Evolutionary conservation across 2,113 vertebrate species (phyloP).

Genomic region (Bostrychus sinensis): DNA sequence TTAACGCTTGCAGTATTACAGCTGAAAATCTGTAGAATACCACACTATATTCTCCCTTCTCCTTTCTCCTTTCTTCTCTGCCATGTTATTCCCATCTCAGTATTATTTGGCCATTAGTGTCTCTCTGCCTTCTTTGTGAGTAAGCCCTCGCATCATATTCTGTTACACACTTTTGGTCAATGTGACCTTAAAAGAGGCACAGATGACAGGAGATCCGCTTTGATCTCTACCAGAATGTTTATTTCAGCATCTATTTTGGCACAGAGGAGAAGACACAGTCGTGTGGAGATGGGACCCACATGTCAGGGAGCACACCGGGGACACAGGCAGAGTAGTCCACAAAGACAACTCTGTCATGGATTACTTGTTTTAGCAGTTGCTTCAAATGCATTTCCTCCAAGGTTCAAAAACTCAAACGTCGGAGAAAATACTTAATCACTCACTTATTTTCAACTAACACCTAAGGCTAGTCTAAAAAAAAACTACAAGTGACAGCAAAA

Average conservation of each 20-base stretch:
- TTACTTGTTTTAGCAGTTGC: slow-evolving; percentile 11
- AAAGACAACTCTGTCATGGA: slow-evolving; percentile 12
- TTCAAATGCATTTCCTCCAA: slow-evolving; percentile 14
- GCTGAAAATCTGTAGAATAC: no score
- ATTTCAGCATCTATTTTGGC: slow-evolving; percentile 28
- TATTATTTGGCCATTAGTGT: slow-evolving; percentile 29
- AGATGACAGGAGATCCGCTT: slow-evolving; percentile 42
- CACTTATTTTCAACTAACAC: slow-evolving; percentile 7
- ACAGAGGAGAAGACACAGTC: slow-evolving; percentile 21
- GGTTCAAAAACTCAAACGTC: slow-evolving; percentile 22
- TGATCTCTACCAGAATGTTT: slow-evolving; percentile 52
- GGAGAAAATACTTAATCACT: slow-evolving; percentile 3
- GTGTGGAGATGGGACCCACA: slow-evolving; percentile 24
- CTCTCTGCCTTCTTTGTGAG: slow-evolving; percentile 10
- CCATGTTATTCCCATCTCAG: neutral
- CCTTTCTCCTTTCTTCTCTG: neutral
- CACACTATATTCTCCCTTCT: neutral
- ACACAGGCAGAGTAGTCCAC: slow-evolving; percentile 10
- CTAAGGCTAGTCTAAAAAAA: slow-evolving; percentile 8
- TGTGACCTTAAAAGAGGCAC: slow-evolving; percentile 48
- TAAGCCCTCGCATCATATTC: slow-evolving; percentile 20
- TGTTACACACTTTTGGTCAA: slow-evolving; percentile 33
- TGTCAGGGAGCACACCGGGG: slow-evolving; percentile 35
- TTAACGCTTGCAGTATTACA: neutral
- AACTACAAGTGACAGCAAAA: neutral